Percentiles rank a stretch among this genome's conserved stretches.
phyloP scores from a whole-genome alignment of 1,140 invertebrate genomes.

The Scaptomyza hsui region DNA sequence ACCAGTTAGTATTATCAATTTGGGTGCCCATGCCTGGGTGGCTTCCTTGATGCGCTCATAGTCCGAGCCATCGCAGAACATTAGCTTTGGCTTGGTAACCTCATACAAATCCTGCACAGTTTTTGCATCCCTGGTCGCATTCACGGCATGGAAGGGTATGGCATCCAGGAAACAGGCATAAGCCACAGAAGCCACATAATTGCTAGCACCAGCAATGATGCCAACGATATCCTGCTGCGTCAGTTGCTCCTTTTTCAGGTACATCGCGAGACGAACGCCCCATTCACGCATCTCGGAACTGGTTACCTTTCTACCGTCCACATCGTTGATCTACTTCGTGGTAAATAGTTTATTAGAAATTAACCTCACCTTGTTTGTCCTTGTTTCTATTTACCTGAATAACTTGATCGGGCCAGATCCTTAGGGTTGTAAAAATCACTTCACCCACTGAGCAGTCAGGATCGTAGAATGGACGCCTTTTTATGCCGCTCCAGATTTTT shows the following conservation, averaged over 20 bases:
- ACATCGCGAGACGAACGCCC: slow-evolving; percentile 51
- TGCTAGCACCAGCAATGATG: slow-evolving; percentile 47
- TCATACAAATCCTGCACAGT: slow-evolving; percentile 43
- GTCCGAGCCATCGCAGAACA: slow-evolving; percentile 66
- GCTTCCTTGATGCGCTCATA: slow-evolving; percentile 57
- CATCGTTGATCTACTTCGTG: slow-evolving; percentile 51
- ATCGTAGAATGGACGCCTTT: slow-evolving; percentile 23
- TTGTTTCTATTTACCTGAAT: slow-evolving; percentile 49
- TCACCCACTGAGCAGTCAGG: slow-evolving; percentile 40
- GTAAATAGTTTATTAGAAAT: slow-evolving; percentile 23
- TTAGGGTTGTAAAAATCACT: slow-evolving; percentile 32
- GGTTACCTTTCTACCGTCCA: slow-evolving; percentile 47
- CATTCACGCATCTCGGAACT: slow-evolving; percentile 46
- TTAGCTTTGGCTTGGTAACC: slow-evolving; percentile 63
- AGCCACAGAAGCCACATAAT: slow-evolving; percentile 48
- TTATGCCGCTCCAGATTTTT: slow-evolving; percentile 57
- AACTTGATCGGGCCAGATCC: slow-evolving; percentile 43
- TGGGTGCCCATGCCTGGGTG: slow-evolving; percentile 46
- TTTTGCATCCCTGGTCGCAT: slow-evolving; percentile 45
- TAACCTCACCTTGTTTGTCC: background rate
- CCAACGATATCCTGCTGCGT: slow-evolving; percentile 60
- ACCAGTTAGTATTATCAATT: slow-evolving; percentile 51
- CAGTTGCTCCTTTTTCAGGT: slow-evolving; percentile 41
- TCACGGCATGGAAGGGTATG: slow-evolving; percentile 61
- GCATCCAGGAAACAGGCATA: slow-evolving; percentile 58